These are phyloP conservation scores for Limnephilus marmoratus DNA, from an alignment of 2,888 invertebrate genomes.

Conservation along the genomic window DNA sequence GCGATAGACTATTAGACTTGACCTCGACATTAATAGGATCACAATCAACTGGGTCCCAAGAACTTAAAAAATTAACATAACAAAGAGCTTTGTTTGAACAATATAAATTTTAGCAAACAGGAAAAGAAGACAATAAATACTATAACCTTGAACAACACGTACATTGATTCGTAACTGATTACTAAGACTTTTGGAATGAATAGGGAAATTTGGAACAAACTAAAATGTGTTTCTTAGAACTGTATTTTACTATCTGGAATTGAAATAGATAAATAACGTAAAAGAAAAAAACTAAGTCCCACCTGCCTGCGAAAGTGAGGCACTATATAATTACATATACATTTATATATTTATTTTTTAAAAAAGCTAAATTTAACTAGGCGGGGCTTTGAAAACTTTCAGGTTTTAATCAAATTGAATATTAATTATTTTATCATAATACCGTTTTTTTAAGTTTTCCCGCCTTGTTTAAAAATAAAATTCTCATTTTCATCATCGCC, in stretches of 20 bases:
- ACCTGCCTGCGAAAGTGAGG: no score
- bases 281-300: no score
- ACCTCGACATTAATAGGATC: neutral
- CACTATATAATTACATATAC: no score
- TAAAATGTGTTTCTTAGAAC: neutral
- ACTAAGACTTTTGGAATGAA: neutral
- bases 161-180: neutral
- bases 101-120: neutral
- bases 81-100: neutral
- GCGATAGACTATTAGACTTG: neutral
- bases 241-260: neutral
- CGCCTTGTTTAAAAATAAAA: no score
- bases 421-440: no score
- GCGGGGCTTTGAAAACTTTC: no score
- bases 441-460: no score
- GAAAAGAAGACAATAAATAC: neutral
- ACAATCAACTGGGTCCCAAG: neutral
- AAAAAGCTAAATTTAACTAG: no score
- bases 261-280: no score
- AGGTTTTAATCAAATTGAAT: no score
- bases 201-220: neutral
- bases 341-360: no score
- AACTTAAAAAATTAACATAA: neutral
- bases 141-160: neutral
- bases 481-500: no score